Conservation (phyloP, 2,797 vertebrate species). For the Halcyon smyrnensis region DNA sequence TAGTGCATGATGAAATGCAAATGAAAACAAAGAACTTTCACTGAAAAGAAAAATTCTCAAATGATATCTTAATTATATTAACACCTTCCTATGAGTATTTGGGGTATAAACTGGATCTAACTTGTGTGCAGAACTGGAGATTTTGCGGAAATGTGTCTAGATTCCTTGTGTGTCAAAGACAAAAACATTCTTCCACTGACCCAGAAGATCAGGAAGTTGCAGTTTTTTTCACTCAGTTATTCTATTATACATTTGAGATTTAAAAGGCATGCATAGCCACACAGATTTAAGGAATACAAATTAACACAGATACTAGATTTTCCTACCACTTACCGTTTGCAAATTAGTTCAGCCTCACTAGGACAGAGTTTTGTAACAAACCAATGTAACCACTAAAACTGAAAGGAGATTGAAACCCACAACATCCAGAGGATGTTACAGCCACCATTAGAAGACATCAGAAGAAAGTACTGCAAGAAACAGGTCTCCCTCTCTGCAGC, state of each 20-base stretch:
- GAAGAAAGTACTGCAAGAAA: background rate
- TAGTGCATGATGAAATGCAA: background rate
- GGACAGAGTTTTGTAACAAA: background rate
- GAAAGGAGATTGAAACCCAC: conserved; percentile 50
- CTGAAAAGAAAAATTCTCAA: background rate
- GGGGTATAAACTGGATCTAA: background rate
- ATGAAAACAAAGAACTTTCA: background rate
- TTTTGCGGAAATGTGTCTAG: background rate
- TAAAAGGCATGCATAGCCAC: background rate
- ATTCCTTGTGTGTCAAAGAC: background rate
- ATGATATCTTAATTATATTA: background rate
- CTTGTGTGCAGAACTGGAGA: background rate
- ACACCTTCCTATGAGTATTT: background rate
- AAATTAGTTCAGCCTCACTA: background rate
- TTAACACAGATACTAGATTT: background rate
- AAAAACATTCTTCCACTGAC: background rate
- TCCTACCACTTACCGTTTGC: background rate
- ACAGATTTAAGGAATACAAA: background rate
- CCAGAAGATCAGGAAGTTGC: background rate
- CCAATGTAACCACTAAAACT: conserved; percentile 35
- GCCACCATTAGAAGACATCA: background rate
- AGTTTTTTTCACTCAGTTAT: background rate
- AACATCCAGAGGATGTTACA: background rate
- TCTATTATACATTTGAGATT: background rate
- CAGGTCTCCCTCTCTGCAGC: background rate